Evolutionary conservation across 2,113 vertebrate genomes (phyloP), one percentile per base, ranked within the genome.

Genomic region (Tachysurus vachellii): DNA sequence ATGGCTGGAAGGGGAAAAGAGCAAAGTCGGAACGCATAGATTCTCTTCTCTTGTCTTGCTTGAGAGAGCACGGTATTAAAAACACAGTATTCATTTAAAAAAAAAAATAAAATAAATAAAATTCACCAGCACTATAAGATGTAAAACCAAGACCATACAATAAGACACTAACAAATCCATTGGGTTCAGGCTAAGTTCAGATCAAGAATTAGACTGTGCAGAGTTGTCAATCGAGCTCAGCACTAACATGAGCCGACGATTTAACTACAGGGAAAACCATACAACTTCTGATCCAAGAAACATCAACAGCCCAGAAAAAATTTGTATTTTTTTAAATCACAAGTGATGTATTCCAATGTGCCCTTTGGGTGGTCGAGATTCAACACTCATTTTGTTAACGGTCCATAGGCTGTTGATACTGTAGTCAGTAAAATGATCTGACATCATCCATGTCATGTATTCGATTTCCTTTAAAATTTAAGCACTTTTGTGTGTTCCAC

Each of bases 11-110:
- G 36, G 42, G 44, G 28, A 80, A 59, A 42, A 21, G 82, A 80
- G 88, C 87, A 90, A 82, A 88, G 80, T 73, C 85, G 91, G 88
- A 68, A 26, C 62, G 62, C 26, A 54, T 36, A 47, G 64, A 89
- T 12, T 31, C 28, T 75, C 64, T 56, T 36, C 36, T 44, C 61
- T 31, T 7, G 76, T 14, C 57, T 36, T 36, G 23, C 8, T 26
- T 47, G 31, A 70, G 77, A 75, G 47, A 53, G 62, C 47, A 50
- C 47, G 8, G 4, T 50, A 50, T 50, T 53, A 19, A 1, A 56
- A 23, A 64, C 68, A 66, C 13, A 68, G 23, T 44, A 14, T 56
- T 59, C 28, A 47, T 16, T 28, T 82, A 75, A 36, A 36, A 36
- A 36, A 85, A 75, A 36, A 36, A 36, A 36, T 36, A n/a, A n/a